Percentiles rank a stretch among this genome's conserved stretches.
Evolutionary conservation across 2,888 invertebrate species (phyloP).

Genomic region (Prosapia bicincta): DNA sequence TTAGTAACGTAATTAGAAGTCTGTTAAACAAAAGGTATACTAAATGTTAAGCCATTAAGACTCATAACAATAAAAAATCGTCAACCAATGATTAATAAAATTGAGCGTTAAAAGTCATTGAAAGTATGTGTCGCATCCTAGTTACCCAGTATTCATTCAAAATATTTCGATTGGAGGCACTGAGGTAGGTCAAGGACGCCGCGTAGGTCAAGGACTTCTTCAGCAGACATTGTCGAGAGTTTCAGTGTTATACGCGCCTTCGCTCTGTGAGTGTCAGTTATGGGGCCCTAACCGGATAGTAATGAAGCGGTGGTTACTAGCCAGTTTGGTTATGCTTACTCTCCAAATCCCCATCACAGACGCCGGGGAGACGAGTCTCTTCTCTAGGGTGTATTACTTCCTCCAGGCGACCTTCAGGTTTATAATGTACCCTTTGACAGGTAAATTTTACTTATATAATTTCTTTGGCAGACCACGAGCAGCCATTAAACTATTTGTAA

Average conservation of each 20-base stretch:
- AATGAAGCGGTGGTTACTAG: not conserved
- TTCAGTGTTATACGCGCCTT: not conserved
- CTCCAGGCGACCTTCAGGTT: not conserved
- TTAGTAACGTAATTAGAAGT: no score
- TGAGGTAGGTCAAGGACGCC: not conserved
- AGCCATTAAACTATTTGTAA: no score
- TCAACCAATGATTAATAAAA: no score
- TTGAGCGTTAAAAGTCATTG: no score
- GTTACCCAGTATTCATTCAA: not conserved
- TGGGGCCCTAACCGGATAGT: not conserved
- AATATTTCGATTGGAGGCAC: not conserved
- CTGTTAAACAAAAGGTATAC: no score
- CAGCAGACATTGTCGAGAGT: not conserved
- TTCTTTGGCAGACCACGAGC: no score
- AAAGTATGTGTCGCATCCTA: no score
- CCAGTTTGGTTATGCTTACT: not conserved
- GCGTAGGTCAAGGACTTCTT: not conserved
- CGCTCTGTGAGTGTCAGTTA: not conserved
- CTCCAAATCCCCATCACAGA: not conserved
- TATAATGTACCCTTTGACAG: not conserved
- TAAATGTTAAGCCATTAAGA: no score
- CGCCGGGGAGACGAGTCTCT: not conserved
- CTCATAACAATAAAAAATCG: no score
- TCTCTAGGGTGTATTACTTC: not conserved
- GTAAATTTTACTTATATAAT: no score